Percentiles rank a stretch among this genome's conserved stretches.
Conservation (phyloP, 2,888 invertebrate genomes). For the Herminia tarsipennalis region DNA sequence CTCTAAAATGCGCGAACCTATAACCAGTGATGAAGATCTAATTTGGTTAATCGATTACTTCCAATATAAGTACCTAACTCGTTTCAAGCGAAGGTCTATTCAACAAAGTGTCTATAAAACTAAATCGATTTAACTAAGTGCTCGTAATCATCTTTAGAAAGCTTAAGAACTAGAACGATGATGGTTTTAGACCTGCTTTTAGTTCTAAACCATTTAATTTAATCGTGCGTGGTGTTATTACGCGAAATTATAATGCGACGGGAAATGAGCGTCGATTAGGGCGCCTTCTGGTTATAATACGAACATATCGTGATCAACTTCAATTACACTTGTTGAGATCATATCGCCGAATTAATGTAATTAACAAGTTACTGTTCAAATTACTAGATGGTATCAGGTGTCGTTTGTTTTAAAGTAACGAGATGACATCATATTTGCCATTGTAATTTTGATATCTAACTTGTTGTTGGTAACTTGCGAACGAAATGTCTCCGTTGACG, state of each 20-base stretch:
- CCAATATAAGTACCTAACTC: too few species aligned
- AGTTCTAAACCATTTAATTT: conserved; percentile 30
- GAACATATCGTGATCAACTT: conserved; percentile 55
- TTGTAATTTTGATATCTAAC: not conserved
- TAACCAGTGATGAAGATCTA: too few species aligned
- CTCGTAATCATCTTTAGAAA: too few species aligned
- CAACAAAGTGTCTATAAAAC: too few species aligned
- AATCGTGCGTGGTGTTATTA: conserved; percentile 33
- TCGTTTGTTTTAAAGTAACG: conserved; percentile 58
- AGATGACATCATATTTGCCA: conserved; percentile 25
- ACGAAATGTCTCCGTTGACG: conserved; percentile 1
- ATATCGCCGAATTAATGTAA: conserved; percentile 67
- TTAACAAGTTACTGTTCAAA: conserved; percentile 63
- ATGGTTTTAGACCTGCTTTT: conserved; percentile 12
- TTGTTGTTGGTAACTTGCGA: too few species aligned
- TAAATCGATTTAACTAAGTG: too few species aligned
- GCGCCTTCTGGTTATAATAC: conserved; percentile 44
- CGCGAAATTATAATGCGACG: conserved; percentile 24
- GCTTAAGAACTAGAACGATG: not conserved
- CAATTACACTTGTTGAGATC: conserved; percentile 64
- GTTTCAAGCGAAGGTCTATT: too few species aligned
- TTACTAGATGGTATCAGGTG: conserved; percentile 59
- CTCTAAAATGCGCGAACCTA: too few species aligned
- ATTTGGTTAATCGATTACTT: too few species aligned
- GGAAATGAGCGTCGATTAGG: conserved; percentile 39